These are phyloP conservation scores for Disparrhopalites patrizii DNA, from an alignment of 2,888 invertebrate species.

Conservation along the genomic window DNA sequence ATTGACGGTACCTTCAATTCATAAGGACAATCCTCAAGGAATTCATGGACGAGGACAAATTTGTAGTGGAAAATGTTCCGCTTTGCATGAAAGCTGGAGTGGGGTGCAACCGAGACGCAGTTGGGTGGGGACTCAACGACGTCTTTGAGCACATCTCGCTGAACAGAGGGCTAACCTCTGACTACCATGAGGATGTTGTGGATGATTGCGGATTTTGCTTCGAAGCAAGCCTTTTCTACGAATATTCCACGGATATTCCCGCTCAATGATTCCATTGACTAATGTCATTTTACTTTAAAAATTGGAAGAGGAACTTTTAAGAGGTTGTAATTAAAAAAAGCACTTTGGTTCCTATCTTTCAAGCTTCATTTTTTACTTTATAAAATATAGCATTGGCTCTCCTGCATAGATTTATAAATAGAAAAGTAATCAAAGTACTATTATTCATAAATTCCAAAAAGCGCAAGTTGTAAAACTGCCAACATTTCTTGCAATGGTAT, in stretches of 20 bases:
- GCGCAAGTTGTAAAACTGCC: too few relatives aligned
- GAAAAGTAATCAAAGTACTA: too few relatives aligned
- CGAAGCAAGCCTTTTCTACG: constrained; percentile 10
- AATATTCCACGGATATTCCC: constrained; percentile 28
- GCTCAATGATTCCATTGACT: constrained; percentile 26
- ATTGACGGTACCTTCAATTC: not conserved
- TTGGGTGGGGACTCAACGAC: constrained; percentile 40
- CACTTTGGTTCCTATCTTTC: not conserved
- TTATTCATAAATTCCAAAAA: too few relatives aligned
- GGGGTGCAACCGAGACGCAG: constrained; percentile 47
- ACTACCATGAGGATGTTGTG: constrained; percentile 13
- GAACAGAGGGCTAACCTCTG: constrained; percentile 1
- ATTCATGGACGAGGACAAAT: constrained; percentile 36
- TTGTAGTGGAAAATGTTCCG: constrained; percentile 41
- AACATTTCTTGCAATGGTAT: too few relatives aligned
- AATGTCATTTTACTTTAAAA: not conserved
- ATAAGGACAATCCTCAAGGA: constrained; percentile 35
- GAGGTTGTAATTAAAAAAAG: not conserved
- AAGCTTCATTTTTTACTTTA: too few relatives aligned
- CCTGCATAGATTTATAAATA: too few relatives aligned
- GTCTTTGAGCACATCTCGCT: constrained; percentile 12
- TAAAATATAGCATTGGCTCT: too few relatives aligned
- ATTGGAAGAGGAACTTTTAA: not conserved
- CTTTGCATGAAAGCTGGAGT: constrained; percentile 45
- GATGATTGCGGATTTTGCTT: constrained; percentile 22